Conservation (phyloP, 2,888 invertebrate genomes). For the Unio pictorum region DNA sequence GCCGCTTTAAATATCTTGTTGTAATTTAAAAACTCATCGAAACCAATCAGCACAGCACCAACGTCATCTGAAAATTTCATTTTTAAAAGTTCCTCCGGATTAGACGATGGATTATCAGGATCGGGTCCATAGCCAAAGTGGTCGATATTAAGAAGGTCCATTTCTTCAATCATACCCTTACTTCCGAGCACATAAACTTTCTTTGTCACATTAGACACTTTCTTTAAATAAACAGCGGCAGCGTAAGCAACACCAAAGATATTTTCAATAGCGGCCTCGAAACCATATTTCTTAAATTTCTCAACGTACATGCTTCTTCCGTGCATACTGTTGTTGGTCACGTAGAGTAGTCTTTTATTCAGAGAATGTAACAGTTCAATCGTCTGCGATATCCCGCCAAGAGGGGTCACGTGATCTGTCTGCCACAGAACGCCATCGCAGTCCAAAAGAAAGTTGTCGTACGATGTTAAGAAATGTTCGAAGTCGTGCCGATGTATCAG, state of each 20-base stretch:
- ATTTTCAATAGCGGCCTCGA: constrained; percentile 75
- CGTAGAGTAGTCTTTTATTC: constrained; percentile 52
- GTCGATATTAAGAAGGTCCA: constrained; percentile 84
- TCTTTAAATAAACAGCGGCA: constrained; percentile 84
- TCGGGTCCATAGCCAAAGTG: constrained; percentile 79
- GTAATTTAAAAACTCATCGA: constrained; percentile 92
- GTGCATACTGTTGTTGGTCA: constrained; percentile 60
- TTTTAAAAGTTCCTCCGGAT: constrained; percentile 40
- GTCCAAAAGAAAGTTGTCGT: constrained; percentile 58
- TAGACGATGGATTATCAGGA: constrained; percentile 37
- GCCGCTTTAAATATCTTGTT: constrained; percentile 93
- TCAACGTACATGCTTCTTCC: constrained; percentile 36
- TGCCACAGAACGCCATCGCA: constrained; percentile 62
- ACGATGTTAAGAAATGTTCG: constrained; percentile 34
- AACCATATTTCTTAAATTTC: constrained; percentile 50
- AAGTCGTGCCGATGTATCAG: constrained; percentile 3
- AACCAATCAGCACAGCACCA: constrained; percentile 94
- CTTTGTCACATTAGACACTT: constrained; percentile 79
- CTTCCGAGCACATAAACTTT: constrained; percentile 88
- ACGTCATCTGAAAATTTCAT: constrained; percentile 71
- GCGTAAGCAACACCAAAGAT: constrained; percentile 87
- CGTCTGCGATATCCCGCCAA: constrained; percentile 45
- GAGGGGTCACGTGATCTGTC: constrained; percentile 51
- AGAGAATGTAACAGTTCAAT: constrained; percentile 36
- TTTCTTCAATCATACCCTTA: constrained; percentile 85